Base-by-base conservation (phyloP, 2,113 vertebrate genomes). In the Grammomys dolichurus region DNA sequence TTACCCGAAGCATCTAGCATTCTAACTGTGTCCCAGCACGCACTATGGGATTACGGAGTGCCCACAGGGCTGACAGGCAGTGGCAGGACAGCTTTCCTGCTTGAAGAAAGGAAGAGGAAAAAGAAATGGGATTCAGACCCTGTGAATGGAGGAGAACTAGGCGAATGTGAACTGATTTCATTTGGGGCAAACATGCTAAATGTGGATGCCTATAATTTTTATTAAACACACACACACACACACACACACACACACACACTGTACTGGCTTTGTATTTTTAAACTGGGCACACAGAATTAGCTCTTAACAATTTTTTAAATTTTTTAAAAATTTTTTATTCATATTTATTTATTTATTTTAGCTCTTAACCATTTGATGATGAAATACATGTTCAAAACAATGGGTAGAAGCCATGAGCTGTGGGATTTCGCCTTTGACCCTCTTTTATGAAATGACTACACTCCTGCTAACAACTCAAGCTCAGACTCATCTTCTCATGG, bases 1-100 rank as follows among this genome's bases (percentile, higher is more conserved):
- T 97, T 97, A 95, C 92, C 91, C 78, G 88, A 54, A 95, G 81
- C 95, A 84, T 95, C 95, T 92, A 91, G 82, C 94, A 95, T 98
- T 93, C 95, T 85, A 73, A 82, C 95, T 69, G 67, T 77, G 92
- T 97, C 82, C 90, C 54, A 80, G 72, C 56, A 40, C 5, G 26
- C n/a, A 77, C 90, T 56, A 0, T 54, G 67, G 94, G 60, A 94
- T 94, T 89, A 58, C 48, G 40, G 94, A 84, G 54, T 36, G 80
- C 67, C 73, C 58, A 22, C 78, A 13, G 70, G 87, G 70, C 63
- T 77, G 76, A 90, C 89, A 87, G 92, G 40, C 73, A 92, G 93
- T 26, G 12, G 85, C 26, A 67, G 40, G 72, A 31, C 1, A 5
- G 65, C 80, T 73, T 92, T 91, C 85, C 20, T 9, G 67, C 17